Evolutionary conservation across 2,113 vertebrate species (phyloP).

Genomic region (Peromyscus leucopus): DNA sequence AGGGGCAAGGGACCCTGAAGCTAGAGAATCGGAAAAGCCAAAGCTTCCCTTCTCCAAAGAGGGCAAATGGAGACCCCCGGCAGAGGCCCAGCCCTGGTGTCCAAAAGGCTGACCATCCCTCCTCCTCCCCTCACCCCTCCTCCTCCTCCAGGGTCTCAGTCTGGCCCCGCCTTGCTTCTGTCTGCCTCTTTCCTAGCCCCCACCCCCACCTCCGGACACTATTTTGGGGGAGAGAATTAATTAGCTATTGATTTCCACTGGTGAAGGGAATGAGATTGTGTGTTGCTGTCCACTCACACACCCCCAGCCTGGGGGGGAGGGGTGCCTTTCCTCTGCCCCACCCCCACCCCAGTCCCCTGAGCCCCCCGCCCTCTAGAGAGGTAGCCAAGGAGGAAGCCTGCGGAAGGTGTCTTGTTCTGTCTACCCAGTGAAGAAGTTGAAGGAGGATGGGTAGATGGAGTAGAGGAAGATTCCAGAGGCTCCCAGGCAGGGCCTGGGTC

Average conservation of each 20-base stretch:
- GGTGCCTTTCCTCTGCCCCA: not conserved
- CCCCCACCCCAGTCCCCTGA: not conserved
- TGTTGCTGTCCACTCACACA: slow-evolving; percentile 53
- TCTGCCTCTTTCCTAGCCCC: not conserved
- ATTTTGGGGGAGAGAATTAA: slow-evolving; percentile 82
- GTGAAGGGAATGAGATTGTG: slow-evolving; percentile 58
- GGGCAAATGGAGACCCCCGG: not conserved
- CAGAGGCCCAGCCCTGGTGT: not conserved
- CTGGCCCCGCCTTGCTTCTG: not conserved
- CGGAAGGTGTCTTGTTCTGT: not conserved
- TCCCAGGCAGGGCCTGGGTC: not conserved
- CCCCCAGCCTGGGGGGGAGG: not conserved
- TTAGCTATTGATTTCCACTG: slow-evolving; percentile 81
- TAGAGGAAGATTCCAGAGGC: not conserved
- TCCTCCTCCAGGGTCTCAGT: not conserved
- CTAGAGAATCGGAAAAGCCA: not conserved
- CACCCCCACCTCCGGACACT: slow-evolving; percentile 63
- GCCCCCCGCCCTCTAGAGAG: not conserved
- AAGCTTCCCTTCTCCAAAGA: not conserved
- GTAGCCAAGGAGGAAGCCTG: not conserved
- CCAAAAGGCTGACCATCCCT: not conserved
- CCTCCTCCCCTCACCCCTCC: not conserved
- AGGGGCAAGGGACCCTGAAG: slow-evolving; percentile 27
- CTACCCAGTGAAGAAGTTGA: not conserved
- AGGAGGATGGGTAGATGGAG: not conserved